Evolutionary conservation across 2,888 invertebrate genomes (phyloP).

Genomic region (Meganola albula): DNA sequence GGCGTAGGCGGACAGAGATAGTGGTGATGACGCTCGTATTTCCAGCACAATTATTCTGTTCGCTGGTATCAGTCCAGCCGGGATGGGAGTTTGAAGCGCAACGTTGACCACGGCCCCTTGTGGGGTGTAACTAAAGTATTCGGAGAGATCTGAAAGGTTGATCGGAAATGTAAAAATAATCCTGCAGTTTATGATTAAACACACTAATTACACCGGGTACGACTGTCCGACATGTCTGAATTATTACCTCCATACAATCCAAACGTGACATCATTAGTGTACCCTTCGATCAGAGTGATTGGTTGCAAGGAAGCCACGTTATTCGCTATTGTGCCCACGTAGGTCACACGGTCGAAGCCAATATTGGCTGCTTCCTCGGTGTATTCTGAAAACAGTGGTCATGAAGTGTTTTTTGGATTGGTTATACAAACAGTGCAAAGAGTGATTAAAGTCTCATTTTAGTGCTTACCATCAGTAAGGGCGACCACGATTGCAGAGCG

Average conservation of each 20-base stretch:
- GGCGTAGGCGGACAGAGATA: conserved; percentile 26
- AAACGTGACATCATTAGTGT: conserved; percentile 25
- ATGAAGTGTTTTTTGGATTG: neutral
- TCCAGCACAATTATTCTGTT: conserved; percentile 28
- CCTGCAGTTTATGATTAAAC: no score
- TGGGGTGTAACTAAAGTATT: no score
- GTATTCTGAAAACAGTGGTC: conserved; percentile 15
- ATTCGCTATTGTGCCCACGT: conserved; percentile 24
- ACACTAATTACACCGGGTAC: no score
- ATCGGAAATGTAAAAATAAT: no score
- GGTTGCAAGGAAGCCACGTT: conserved; percentile 19
- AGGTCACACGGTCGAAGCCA: conserved; percentile 22
- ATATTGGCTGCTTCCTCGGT: conserved; percentile 9
- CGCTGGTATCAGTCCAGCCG: conserved; percentile 26
- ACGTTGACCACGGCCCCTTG: conserved; percentile 16
- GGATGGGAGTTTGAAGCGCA: conserved; percentile 18
- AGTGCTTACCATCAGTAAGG: neutral
- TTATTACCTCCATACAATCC: no score
- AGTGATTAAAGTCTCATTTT: no score
- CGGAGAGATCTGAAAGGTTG: no score
- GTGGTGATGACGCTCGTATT: conserved; percentile 27
- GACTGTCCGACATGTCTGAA: no score
- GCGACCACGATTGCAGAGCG: neutral
- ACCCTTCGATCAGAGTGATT: conserved; percentile 33
- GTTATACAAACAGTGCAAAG: neutral